Evolutionary conservation across 2,888 invertebrate species (phyloP).

Genomic region (Erebia aethiops): DNA sequence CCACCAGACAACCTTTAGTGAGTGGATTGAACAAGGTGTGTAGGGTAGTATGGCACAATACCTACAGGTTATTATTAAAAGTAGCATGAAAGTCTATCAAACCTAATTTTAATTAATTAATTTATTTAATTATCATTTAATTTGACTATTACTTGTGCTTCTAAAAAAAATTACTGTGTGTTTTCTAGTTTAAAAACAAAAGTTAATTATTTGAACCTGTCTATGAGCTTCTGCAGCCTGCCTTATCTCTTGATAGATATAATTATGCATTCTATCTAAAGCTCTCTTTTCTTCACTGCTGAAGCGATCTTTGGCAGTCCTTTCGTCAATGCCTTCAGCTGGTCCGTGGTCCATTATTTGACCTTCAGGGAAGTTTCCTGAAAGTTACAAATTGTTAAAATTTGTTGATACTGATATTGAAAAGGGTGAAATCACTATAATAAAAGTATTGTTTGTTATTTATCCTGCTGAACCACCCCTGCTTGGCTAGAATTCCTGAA

Average conservation of each 20-base stretch:
- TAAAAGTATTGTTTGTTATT: neutral
- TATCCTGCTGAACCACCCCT: neutral
- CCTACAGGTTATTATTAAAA: too few relatives aligned
- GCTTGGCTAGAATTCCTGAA: too few relatives aligned
- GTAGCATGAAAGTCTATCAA: neutral
- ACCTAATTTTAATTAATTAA: too few relatives aligned
- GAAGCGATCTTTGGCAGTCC: constrained; percentile 93
- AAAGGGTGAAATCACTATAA: neutral
- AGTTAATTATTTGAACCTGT: constrained; percentile 81
- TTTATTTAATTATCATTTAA: too few relatives aligned
- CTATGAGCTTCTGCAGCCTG: constrained; percentile 99
- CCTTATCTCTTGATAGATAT: constrained; percentile 96
- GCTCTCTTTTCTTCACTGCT: constrained; percentile 94
- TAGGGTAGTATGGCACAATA: too few relatives aligned
- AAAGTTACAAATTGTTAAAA: constrained; percentile 11
- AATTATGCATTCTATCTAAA: constrained; percentile 94
- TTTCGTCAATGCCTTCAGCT: constrained; percentile 88
- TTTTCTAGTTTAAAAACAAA: too few relatives aligned
- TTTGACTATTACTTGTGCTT: too few relatives aligned
- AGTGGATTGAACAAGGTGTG: too few relatives aligned
- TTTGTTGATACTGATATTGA: too few relatives aligned
- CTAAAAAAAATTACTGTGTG: too few relatives aligned
- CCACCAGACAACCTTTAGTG: too few relatives aligned
- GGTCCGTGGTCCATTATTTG: constrained; percentile 93
- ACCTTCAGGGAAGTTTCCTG: constrained; percentile 91